A percentile compares a stretch with the other conserved stretches of the same genome.
Conservation (phyloP, 2,113 vertebrate species). For the Falco punctatus region DNA sequence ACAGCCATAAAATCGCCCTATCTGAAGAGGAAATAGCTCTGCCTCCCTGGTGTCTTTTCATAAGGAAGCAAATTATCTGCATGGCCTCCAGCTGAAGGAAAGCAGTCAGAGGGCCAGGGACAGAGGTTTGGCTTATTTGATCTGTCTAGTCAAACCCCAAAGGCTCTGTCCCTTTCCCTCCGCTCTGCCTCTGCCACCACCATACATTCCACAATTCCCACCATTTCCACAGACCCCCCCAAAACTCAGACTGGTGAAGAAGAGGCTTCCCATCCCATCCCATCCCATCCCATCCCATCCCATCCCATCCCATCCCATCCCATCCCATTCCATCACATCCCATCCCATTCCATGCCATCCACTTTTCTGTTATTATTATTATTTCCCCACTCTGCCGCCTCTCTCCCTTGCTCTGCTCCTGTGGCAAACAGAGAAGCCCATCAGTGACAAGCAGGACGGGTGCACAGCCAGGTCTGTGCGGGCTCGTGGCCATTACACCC, state of each 20-base stretch:
- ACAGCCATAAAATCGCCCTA: background rate
- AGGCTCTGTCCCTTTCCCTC: background rate
- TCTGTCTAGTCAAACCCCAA: background rate
- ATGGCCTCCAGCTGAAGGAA: background rate
- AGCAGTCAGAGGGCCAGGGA: background rate
- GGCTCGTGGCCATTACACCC: background rate
- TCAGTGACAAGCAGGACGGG: background rate
- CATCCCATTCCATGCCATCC: background rate
- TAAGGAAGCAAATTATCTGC: background rate
- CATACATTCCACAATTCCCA: background rate
- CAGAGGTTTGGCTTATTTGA: background rate
- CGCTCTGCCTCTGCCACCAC: background rate
- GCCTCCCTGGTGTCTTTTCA: background rate
- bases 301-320: background rate
- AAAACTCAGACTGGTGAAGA: background rate
- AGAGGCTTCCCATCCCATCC: background rate
- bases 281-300: background rate
- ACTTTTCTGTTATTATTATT: background rate
- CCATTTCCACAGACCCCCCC: background rate
- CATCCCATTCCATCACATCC: no score
- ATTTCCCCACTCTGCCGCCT: background rate
- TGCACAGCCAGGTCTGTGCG: fast-evolving
- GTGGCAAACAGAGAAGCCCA: background rate
- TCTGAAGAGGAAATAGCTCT: background rate
- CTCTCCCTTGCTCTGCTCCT: background rate